Percentiles rank a stretch among this genome's conserved stretches.
Conservation (phyloP, 2,797 vertebrate genomes). For the Chloroceryle inda region DNA sequence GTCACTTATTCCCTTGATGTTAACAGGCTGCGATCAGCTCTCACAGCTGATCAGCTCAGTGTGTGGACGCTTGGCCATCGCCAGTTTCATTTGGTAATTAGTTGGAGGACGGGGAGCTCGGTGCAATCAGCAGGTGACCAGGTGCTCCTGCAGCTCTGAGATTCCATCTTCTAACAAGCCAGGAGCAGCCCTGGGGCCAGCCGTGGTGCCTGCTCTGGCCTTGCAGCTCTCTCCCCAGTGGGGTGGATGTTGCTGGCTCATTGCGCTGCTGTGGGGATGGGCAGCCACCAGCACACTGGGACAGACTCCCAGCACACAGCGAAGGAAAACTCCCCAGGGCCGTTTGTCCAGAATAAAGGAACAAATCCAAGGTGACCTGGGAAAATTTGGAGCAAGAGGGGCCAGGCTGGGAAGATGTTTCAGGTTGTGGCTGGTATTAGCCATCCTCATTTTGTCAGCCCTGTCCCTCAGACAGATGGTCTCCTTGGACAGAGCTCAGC, state of each 20-base stretch:
- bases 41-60: background rate
- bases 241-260: fast-evolving
- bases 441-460: background rate
- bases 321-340: background rate
- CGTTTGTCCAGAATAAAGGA: background rate
- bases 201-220: fast-evolving
- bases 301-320: too few relatives aligned
- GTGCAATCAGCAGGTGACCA: background rate
- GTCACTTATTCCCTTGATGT: background rate
- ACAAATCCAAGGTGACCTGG: background rate
- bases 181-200: fast-evolving
- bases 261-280: background rate
- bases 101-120: background rate
- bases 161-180: background rate
- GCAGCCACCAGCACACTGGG: background rate
- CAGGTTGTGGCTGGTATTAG: background rate
- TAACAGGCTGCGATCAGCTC: background rate
- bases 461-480: background rate
- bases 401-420: background rate
- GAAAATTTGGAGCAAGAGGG: background rate
- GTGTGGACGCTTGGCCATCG: fast-evolving
- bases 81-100: background rate
- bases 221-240: fast-evolving
- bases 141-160: fast-evolving
- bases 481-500: background rate